Base-by-base conservation (phyloP, 2,113 vertebrate genomes). In the Hemibagrus wyckioides region DNA sequence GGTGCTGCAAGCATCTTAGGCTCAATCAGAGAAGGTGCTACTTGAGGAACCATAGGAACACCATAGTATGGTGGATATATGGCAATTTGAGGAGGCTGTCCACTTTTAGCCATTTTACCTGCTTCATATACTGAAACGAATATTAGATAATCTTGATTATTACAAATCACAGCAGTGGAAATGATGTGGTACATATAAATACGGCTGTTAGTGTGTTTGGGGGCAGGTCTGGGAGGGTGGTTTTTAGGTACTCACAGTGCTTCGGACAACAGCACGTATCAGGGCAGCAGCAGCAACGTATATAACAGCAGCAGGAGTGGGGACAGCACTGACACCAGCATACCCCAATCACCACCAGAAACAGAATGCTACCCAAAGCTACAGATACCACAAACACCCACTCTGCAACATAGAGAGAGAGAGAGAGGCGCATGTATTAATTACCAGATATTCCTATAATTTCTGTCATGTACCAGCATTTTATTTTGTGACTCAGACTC, bases 281-380 rank as follows among this genome's bases (percentile, higher is more conserved):
- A 0, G 98, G 98, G 87, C 98, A 99, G 93, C 97, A 99, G n/a
- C 97, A 97, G 89, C 98, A 99, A 90, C 97, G 94, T 82, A 99
- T 85, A 7, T 99, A 99, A 92, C 98, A 99, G 92, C 98, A 99
- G 93, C 98, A 99, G 90, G 97, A 99, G 89, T 99, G 97, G 0
- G 98, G 98, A 85, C 98, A 99, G 91, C 98, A 99, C 92, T 99
- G 98, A 92, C 98, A 99, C 98, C 98, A 99, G 95, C 98, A 99
- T 92, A 99, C 95, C 28, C 98, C 98, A 93, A 98, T 91, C 91
- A 99, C 88, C 4, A 99, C 91, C 89, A 99, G 95, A 95, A 98
- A 95, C 86, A 98, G 94, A 92, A 98, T 83, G 0, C 95, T 93
- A 13, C 97, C 98, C 87, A 99, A 93, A 88, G 95, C 94, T 69